Base-by-base conservation (phyloP, 2,888 invertebrate species). In the Petrolisthes cinctipes region DNA sequence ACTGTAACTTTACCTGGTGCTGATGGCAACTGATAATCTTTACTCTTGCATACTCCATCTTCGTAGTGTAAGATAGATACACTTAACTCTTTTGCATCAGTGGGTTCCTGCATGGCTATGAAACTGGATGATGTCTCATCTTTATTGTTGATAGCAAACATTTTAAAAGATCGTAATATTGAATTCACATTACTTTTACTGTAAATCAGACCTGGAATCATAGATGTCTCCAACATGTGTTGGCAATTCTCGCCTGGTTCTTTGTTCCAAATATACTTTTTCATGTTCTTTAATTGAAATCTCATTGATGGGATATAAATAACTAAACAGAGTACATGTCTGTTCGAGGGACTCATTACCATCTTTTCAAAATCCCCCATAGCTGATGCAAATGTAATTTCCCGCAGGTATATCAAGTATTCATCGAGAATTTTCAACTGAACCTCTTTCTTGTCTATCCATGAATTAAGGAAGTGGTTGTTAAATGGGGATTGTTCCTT, bases 381-480 rank as follows among this genome's bases (percentile, higher is more conserved):
- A 11, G 75, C 53, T 23, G 86, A 75, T 9, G 66, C 53, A 66
- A 76, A 66, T 51, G 51, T 75, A 6, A 76, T 82, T 14, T 66
- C 76, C 4, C 14, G 11, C 53, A 86, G 73, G 11, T 57, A 9
- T 4, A 3, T 54, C 11, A 20, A 14, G 53, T 82, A 82, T n/a
- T 79, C 75, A 56, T 14, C 66, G 76, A 86, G 86, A 71, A 86
- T 61, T 57, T 82, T 82, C 20, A 82, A 9, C 61, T 82, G 86
- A 1, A 51, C 81, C 57, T 76, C 56, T 57, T 86, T 79, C 20
- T n/a, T 4, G 54, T 76, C 56, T 9, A 82, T n/a, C 86, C 86
- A 86, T 20, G 53, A 11, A 4, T 20, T n/a, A 14, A 86, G 82
- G 20, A 71, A 57, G 11, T 20, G 7, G 53, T n/a, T 5, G 20